These are phyloP conservation scores for Ptiloglossa arizonensis DNA, from an alignment of 1,140 invertebrate species.

Conservation along the genomic window DNA sequence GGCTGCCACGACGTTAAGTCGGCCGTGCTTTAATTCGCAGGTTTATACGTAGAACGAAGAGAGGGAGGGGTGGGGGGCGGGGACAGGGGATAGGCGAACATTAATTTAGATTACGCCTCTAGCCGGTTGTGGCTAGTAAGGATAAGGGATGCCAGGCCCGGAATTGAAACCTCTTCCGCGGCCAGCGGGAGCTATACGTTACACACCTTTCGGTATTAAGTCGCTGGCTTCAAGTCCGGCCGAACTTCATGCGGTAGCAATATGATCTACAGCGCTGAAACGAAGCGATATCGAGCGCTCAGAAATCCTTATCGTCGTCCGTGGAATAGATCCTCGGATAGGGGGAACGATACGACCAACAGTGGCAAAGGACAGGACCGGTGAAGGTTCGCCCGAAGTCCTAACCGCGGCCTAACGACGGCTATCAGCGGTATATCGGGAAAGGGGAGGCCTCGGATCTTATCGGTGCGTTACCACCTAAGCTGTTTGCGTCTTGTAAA, in stretches of 20 bases:
- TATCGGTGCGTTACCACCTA: constrained; percentile 77
- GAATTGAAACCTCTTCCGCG: constrained; percentile 52
- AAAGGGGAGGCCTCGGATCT: constrained; percentile 69
- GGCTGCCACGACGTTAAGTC: constrained; percentile 19
- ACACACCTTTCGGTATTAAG: constrained; percentile 53
- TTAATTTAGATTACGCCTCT: constrained; percentile 68
- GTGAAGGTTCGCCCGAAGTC: constrained; percentile 56
- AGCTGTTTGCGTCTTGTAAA: constrained; percentile 80
- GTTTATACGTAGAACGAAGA: constrained; percentile 43
- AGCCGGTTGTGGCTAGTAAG: constrained; percentile 57
- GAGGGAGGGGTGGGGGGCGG: no score
- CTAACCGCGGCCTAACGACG: constrained; percentile 68
- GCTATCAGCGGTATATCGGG: constrained; percentile 67
- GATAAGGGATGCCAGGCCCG: constrained; percentile 43
- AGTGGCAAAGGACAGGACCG: constrained; percentile 44
- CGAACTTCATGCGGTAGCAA: constrained; percentile 37
- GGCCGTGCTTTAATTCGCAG: constrained; percentile 46
- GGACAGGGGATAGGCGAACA: constrained; percentile 53
- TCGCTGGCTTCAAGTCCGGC: constrained; percentile 11
- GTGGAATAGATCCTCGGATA: constrained; percentile 55
- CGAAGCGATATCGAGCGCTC: constrained; percentile 48
- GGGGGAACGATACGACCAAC: constrained; percentile 44
- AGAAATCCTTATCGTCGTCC: constrained; percentile 55
- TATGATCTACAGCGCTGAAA: constrained; percentile 37
- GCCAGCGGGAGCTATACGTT: constrained; percentile 36